Evolutionary conservation across 2,888 invertebrate species (phyloP), one percentile per base, ranked within the genome.

Genomic region (Tanytarsus gracilentus): DNA sequence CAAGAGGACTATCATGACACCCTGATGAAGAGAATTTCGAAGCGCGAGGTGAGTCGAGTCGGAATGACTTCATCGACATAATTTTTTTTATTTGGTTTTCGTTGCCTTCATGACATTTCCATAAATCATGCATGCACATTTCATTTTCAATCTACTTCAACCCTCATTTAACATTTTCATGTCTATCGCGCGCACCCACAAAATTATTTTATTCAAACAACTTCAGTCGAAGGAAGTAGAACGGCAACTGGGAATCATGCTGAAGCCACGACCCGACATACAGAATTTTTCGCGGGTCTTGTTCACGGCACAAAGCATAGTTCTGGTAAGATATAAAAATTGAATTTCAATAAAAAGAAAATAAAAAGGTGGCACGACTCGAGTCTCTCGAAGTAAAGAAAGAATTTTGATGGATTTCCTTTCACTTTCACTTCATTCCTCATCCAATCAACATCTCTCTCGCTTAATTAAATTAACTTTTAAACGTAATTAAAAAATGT

Each of bases 1-100:
- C 74, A 79, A 61, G 78, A 79, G 65, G 82, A 83, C 65, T 81
- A 82, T 69, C 76, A 78, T 55, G 72, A 74, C 30, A 75, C 76
- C 55, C 77, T 83, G 70, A 71, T 75, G 56, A 76, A 76, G 65
- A 71, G 84, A 56, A 82, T 83, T 39, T 73, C 73, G 61, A 72
- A 73, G 29, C 71, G 81, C 67, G 77, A 80, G 79, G 81, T 83
- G 70, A 71, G 73, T 69, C 27, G 53, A 44, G n/a, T n/a, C n/a
- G n/a, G n/a, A n/a, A n/a, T n/a, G n/a, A n/a, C n/a, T n/a, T n/a
- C n/a, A n/a, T n/a, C n/a, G n/a, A n/a, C n/a, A n/a, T n/a, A n/a
- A n/a, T n/a, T n/a, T n/a, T n/a, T n/a, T 18, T 44, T 9, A 40
- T 40, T 40, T 40, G 9, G 11, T 33, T 4, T 4, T 33, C n/a